These are phyloP conservation scores for Lagorchestes hirsutus DNA, from an alignment of 2,797 vertebrate genomes.

Conservation along the genomic window DNA sequence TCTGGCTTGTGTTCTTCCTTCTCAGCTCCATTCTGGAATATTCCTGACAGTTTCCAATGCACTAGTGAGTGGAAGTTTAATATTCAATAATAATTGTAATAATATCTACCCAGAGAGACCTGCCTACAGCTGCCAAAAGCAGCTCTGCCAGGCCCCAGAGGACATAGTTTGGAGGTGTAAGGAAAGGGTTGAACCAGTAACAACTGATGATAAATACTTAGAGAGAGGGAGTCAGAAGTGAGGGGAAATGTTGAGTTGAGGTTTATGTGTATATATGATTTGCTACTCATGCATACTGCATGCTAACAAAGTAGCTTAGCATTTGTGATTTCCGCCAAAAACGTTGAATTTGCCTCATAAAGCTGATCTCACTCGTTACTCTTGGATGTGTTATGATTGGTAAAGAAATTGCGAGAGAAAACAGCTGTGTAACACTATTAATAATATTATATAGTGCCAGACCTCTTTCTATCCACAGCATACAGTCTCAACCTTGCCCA, in stretches of 20 bases:
- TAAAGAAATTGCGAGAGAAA: background rate
- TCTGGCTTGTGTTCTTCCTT: background rate
- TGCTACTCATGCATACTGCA: constrained; percentile 16
- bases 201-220: background rate
- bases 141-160: background rate
- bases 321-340: constrained; percentile 4
- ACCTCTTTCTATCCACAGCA: background rate
- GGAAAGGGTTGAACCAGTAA: background rate
- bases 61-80: background rate
- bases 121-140: background rate
- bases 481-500: background rate
- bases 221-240: background rate
- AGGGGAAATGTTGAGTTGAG: background rate
- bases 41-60: background rate
- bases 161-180: background rate
- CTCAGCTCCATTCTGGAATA: background rate
- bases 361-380: background rate
- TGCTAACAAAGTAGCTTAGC: constrained; percentile 14
- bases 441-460: background rate
- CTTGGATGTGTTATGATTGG: constrained; percentile 10
- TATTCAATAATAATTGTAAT: constrained; percentile 10
- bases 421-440: constrained; percentile 17
- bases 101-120: background rate
- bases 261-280: constrained; percentile 1
- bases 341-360: constrained; percentile 11